phyloP scores from a whole-genome alignment of 2,113 vertebrate genomes.

The Periophthalmodon schlosseri region DNA sequence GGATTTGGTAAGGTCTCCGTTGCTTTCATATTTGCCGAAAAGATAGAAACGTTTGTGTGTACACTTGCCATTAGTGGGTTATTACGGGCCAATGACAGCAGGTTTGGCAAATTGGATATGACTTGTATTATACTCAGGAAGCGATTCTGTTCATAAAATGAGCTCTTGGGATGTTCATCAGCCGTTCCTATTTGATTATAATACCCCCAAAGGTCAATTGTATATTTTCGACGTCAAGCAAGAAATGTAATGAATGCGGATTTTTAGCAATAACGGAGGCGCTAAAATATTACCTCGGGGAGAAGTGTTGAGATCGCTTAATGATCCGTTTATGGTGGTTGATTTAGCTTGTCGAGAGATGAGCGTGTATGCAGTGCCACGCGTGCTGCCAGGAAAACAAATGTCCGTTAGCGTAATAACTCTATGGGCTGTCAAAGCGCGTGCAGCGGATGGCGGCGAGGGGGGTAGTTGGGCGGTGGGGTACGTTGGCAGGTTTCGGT shows the following conservation, averaged over 20 bases:
- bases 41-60: slow-evolving; percentile 61
- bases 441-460: neutral
- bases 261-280: neutral
- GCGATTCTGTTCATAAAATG: slow-evolving; percentile 33
- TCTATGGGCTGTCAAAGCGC: slow-evolving; percentile 42
- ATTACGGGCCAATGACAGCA: slow-evolving; percentile 55
- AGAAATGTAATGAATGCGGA: slow-evolving; percentile 1
- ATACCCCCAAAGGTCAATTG: slow-evolving; percentile 37
- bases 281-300: slow-evolving; percentile 1
- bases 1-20: slow-evolving; percentile 67
- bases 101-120: slow-evolving; percentile 55
- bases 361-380: neutral
- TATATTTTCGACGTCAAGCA: slow-evolving; percentile 20
- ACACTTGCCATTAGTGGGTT: slow-evolving; percentile 53
- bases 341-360: slow-evolving; percentile 21
- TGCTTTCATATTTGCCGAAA: slow-evolving; percentile 57
- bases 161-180: slow-evolving; percentile 24
- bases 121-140: slow-evolving; percentile 40
- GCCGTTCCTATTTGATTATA: slow-evolving; percentile 28
- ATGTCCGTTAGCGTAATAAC: slow-evolving; percentile 55
- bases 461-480: slow-evolving; percentile 14
- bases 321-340: slow-evolving; percentile 18
- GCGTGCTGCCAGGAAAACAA: slow-evolving; percentile 36
- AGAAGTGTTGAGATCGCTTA: neutral
- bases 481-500: slow-evolving; percentile 43